Conservation (phyloP, 2,113 vertebrate species). For the Hiodon alosoides region DNA sequence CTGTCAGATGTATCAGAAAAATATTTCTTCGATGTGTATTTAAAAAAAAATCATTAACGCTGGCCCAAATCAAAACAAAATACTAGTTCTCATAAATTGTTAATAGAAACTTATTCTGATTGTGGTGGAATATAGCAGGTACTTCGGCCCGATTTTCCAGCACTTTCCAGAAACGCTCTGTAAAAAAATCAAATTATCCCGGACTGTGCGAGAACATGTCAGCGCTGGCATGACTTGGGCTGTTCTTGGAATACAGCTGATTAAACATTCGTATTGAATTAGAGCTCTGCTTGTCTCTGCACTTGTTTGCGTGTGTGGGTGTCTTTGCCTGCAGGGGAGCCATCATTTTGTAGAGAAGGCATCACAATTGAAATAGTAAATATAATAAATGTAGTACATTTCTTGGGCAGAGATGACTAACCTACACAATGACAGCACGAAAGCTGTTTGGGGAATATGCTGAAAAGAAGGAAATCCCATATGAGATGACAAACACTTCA, state of each 20-base stretch:
- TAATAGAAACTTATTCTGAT: too few species aligned
- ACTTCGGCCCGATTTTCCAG: too few species aligned
- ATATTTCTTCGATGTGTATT: background rate
- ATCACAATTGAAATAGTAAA: slow-evolving; percentile 23
- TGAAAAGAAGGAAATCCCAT: slow-evolving; percentile 53
- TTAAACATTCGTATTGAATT: slow-evolving; percentile 35
- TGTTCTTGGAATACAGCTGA: slow-evolving; percentile 55
- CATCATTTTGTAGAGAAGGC: slow-evolving; percentile 17
- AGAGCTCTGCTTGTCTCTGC: slow-evolving; percentile 16
- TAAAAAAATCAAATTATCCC: slow-evolving; percentile 58
- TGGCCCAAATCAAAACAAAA: background rate
- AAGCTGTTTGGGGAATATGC: slow-evolving; percentile 34
- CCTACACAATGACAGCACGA: slow-evolving; percentile 23
- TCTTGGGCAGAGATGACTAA: slow-evolving; percentile 22
- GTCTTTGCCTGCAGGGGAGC: slow-evolving; percentile 11
- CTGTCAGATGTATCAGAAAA: too few species aligned
- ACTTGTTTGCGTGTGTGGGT: slow-evolving; percentile 11
- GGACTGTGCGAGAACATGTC: slow-evolving; percentile 54
- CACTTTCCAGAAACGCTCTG: slow-evolving; percentile 20
- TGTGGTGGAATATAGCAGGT: too few species aligned
- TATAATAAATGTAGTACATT: slow-evolving; percentile 26
- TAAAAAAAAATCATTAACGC: slow-evolving; percentile 2
- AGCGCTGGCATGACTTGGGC: slow-evolving; percentile 50
- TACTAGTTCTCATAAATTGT: too few species aligned
- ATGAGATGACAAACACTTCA: slow-evolving; percentile 29